Percentiles rank a stretch among this genome's conserved stretches.
phyloP scores from a whole-genome alignment of 1,140 invertebrate genomes.

The Cephus cinctus region DNA sequence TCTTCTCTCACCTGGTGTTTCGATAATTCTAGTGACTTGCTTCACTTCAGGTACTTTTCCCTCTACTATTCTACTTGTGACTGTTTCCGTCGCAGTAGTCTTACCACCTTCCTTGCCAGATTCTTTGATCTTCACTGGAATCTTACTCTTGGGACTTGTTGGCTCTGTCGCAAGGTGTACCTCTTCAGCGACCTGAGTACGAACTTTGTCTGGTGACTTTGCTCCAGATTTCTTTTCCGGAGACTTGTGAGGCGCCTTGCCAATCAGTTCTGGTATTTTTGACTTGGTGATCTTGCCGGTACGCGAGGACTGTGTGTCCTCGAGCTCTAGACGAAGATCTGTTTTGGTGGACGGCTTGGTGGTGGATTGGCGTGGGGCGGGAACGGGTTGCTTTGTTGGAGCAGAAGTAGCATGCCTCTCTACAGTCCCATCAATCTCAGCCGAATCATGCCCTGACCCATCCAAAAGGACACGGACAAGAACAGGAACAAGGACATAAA shows the following conservation, averaged over 20 bases:
- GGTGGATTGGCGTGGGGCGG: slow-evolving; percentile 46
- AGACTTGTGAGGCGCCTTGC: slow-evolving; percentile 15
- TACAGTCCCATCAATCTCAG: slow-evolving; percentile 56
- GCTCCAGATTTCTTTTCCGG: slow-evolving; percentile 16
- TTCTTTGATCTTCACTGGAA: slow-evolving; percentile 49
- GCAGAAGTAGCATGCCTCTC: slow-evolving; percentile 54
- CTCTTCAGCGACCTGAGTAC: slow-evolving; percentile 11
- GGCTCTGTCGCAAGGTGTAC: background rate
- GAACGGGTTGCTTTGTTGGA: slow-evolving; percentile 52
- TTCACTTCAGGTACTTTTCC: background rate
- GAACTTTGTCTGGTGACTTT: background rate
- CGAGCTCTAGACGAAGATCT: slow-evolving; percentile 46
- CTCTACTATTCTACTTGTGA: background rate
- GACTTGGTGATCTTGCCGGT: slow-evolving; percentile 20
- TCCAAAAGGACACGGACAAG: slow-evolving; percentile 56
- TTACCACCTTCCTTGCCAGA: slow-evolving; percentile 11
- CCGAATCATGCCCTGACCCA: slow-evolving; percentile 57
- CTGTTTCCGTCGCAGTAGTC: background rate
- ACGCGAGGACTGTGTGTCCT: slow-evolving; percentile 26
- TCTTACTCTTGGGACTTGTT: slow-evolving; percentile 45
- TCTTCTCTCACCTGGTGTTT: background rate
- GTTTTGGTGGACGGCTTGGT: slow-evolving; percentile 40
- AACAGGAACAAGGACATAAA: slow-evolving; percentile 58
- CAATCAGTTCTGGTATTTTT: slow-evolving; percentile 25
- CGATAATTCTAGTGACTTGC: background rate